Evolutionary conservation across 2,888 invertebrate species (phyloP).

Genomic region (Anodontia alba): DNA sequence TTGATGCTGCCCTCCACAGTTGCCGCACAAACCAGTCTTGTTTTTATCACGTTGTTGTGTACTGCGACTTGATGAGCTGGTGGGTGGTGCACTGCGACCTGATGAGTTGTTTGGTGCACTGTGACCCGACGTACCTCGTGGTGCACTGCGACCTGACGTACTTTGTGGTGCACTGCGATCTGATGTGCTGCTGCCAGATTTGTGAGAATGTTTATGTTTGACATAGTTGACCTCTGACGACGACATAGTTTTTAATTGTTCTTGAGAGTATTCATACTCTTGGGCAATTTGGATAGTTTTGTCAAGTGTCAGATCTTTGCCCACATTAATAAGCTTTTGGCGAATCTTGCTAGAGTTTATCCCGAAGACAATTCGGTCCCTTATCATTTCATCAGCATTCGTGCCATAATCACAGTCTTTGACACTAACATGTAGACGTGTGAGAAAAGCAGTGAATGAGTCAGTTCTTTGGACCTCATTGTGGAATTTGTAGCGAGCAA

Average conservation of each 20-base stretch:
- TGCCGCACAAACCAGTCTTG: slow-evolving; percentile 6
- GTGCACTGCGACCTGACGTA: too few relatives aligned
- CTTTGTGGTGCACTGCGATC: too few relatives aligned
- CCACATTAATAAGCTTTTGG: slow-evolving; percentile 25
- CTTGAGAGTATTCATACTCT: slow-evolving; percentile 18
- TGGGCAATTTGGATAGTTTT: slow-evolving; percentile 31
- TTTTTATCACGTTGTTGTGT: neutral
- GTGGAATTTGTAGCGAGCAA: too few relatives aligned
- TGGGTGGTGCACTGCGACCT: neutral
- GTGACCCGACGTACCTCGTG: too few relatives aligned
- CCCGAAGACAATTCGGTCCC: slow-evolving; percentile 32
- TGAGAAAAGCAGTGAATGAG: slow-evolving; percentile 11
- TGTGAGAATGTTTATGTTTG: neutral
- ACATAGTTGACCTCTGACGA: slow-evolving; percentile 12
- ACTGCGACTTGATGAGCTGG: too few relatives aligned
- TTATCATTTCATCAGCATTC: slow-evolving; percentile 17
- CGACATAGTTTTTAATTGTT: slow-evolving; percentile 25
- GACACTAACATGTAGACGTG: slow-evolving; percentile 3
- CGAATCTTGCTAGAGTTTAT: slow-evolving; percentile 24
- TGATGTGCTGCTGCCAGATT: neutral
- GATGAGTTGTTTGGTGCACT: too few relatives aligned
- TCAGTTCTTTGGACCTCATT: slow-evolving; percentile 7
- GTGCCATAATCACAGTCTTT: slow-evolving; percentile 16
- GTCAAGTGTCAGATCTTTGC: slow-evolving; percentile 25
- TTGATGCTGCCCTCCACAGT: slow-evolving; percentile 26